Evolutionary conservation across 2,888 invertebrate species (phyloP).

Genomic region (Hemicrepidius hirtus): DNA sequence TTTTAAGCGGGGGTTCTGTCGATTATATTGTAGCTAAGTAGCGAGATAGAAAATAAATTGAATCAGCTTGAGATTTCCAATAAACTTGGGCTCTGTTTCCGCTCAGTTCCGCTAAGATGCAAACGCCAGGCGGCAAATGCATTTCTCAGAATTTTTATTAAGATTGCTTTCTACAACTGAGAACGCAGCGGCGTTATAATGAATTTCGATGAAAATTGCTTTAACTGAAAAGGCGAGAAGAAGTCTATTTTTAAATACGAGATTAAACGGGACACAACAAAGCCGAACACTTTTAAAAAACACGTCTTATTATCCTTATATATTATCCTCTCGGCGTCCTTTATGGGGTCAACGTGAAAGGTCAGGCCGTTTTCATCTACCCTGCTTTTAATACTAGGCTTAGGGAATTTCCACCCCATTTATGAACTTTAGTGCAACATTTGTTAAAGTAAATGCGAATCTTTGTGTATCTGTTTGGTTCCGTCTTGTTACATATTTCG

Average conservation of each 20-base stretch:
- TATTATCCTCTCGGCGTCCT: constrained; percentile 41
- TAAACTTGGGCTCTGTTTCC: constrained; percentile 53
- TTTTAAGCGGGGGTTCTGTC: constrained; percentile 33
- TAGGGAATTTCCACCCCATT: constrained; percentile 59
- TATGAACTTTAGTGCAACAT: constrained; percentile 57
- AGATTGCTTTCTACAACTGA: constrained; percentile 27
- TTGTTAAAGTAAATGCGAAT: constrained; percentile 47
- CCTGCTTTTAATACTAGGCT: constrained; percentile 52
- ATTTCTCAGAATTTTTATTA: constrained; percentile 34
- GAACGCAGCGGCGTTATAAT: constrained; percentile 13
- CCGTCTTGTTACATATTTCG: constrained; percentile 37
- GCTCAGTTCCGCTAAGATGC: constrained; percentile 19
- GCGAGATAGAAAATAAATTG: constrained; percentile 67
- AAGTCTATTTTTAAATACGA: background rate
- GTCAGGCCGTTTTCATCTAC: constrained; percentile 46
- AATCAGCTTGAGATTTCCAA: constrained; percentile 65
- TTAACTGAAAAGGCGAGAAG: constrained; percentile 13
- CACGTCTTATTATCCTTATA: constrained; percentile 44
- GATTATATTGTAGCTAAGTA: constrained; percentile 59
- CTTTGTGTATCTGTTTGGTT: constrained; percentile 43
- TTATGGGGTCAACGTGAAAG: constrained; percentile 51
- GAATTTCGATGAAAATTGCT: constrained; percentile 32
- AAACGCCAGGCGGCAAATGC: constrained; percentile 38
- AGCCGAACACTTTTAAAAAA: constrained; percentile 26
- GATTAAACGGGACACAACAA: constrained; percentile 24